Evolutionary conservation across 2,797 vertebrate species (phyloP).

Genomic region (Tympanoctomys barrerae): DNA sequence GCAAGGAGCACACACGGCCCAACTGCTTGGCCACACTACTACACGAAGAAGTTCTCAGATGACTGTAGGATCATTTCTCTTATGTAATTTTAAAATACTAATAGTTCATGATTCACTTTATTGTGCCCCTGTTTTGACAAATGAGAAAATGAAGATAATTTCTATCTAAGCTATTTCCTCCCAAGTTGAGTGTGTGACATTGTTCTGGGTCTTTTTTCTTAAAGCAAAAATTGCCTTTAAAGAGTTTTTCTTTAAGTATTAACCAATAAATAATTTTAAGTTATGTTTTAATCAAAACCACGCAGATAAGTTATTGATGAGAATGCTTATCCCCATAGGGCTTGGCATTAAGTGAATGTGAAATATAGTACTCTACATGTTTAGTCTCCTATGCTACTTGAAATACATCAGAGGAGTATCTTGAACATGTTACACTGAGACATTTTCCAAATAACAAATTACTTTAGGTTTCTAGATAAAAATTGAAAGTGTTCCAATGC

Average conservation of each 20-base stretch:
- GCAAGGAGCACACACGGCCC: neutral
- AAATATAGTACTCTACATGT: neutral
- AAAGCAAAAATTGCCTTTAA: neutral
- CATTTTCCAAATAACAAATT: constrained; percentile 31
- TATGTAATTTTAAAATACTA: neutral
- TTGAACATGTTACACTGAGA: neutral
- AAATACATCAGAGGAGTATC: constrained; percentile 8
- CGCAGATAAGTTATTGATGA: constrained; percentile 17
- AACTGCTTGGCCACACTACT: neutral
- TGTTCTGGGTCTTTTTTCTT: neutral
- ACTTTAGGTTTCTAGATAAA: neutral
- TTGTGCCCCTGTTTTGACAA: neutral
- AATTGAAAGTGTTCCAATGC: constrained; percentile 55
- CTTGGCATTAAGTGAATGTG: constrained; percentile 5
- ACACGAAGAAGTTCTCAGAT: neutral
- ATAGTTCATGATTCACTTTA: neutral
- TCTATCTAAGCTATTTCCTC: neutral
- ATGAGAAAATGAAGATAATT: constrained; percentile 44
- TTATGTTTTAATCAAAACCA: constrained; percentile 41
- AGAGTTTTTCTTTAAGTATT: neutral
- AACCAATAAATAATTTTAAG: constrained; percentile 7
- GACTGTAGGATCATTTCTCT: neutral
- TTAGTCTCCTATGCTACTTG: neutral
- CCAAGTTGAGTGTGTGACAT: neutral
- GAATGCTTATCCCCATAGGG: neutral